Evolutionary conservation across 2,113 vertebrate genomes (phyloP).

Genomic region (Stercorarius parasiticus): DNA sequence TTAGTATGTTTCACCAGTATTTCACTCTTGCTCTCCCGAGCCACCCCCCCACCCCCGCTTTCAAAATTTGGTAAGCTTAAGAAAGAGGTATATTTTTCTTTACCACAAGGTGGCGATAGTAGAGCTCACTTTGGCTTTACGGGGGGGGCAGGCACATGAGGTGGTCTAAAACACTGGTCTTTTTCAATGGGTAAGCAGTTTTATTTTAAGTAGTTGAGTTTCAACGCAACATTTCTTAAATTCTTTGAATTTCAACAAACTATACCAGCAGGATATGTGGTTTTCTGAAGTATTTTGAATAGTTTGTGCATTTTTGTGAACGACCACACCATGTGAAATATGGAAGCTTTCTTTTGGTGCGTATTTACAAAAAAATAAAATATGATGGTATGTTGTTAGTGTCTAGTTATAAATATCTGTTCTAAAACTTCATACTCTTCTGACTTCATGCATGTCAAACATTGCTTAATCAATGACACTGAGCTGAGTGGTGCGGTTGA

Average conservation of each 20-base stretch:
- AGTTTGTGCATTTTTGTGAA: not conserved
- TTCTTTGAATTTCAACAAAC: not conserved
- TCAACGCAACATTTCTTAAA: not conserved
- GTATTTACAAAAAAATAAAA: not conserved
- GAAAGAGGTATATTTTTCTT: not conserved
- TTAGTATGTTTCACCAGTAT: not conserved
- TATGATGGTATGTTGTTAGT: not conserved
- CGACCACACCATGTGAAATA: not conserved
- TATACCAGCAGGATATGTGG: not conserved
- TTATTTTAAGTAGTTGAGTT: not conserved
- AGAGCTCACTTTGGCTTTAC: not conserved
- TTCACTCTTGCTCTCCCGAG: not conserved
- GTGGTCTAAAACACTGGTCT: not conserved
- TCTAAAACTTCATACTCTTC: not conserved
- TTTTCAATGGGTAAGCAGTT: not conserved
- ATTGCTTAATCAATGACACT: not conserved
- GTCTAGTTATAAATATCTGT: not conserved
- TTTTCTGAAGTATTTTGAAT: not conserved
- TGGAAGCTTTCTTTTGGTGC: not conserved
- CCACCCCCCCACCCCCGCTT: not conserved
- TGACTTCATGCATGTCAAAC: not conserved
- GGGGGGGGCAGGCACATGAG: not conserved
- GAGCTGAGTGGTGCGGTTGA: not conserved
- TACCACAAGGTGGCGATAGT: constrained; percentile 4
- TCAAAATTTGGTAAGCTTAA: not conserved